Base-by-base conservation (phyloP, 2,113 vertebrate species). In the Haplochromis vanheusdeni region DNA sequence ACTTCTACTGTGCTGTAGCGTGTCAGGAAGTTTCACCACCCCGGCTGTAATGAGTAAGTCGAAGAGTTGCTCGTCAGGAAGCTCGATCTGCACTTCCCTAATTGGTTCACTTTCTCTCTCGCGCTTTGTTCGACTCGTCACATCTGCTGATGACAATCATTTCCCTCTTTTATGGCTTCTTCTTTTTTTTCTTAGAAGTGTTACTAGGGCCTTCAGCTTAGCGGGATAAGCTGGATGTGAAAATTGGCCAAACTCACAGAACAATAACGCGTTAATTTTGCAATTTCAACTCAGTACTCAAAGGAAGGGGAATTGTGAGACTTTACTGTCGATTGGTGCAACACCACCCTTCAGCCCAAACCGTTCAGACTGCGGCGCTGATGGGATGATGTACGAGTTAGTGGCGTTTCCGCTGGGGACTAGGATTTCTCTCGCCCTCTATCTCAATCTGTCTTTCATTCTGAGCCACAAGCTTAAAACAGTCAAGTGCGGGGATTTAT, bases 401-500 rank as follows among this genome's bases (percentile, higher is more conserved):
- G 55, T 31, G 56, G 45, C 5, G 10, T 86, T 89, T 87, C 81
- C 55, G 58, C 87, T 17, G 45, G 65, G 89, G 87, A 83, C 65
- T 21, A 81, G 35, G 84, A 90, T 90, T 89, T 68, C 75, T 84
- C 79, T 75, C 42, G 68, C 55, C 83, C 55, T 90, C 87, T 56
- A 79, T 91, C 85, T 86, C 86, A 89, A 82, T 89, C 87, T 89
- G 82, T 60, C 87, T 88, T 88, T 94, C 86, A 91, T 83, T 92
- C 89, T 93, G 92, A 93, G 93, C 93, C 60, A 62, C 19, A 81
- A 77, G 91, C 91, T 92, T 94, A 94, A 68, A 88, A 90, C 91
- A 95, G 93, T 94, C 93, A 94, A 94, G 91, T 89, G 91, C 91
- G 85, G 92, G 93, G 93, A 96, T 95, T 96, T 96, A 96, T 90